phyloP scores from a whole-genome alignment of 2,888 invertebrate species.

The Scelioninae gen. 2 region DNA sequence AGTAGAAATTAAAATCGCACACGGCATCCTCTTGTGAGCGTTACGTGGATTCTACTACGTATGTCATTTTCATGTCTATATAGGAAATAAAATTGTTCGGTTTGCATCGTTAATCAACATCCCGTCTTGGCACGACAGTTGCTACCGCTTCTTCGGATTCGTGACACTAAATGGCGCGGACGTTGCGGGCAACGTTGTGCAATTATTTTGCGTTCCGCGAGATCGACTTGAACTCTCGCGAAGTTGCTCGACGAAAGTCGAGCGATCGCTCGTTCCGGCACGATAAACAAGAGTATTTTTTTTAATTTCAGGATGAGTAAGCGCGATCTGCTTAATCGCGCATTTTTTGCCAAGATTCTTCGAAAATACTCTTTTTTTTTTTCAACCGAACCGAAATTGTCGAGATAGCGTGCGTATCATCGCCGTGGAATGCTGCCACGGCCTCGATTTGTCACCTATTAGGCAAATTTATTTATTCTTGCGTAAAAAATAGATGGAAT shows the following conservation, averaged over 20 bases:
- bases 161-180: too few relatives aligned
- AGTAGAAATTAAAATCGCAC: too few relatives aligned
- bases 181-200: conserved; percentile 5
- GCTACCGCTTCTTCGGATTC: too few relatives aligned
- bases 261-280: conserved; percentile 3
- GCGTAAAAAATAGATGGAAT: conserved; percentile 40
- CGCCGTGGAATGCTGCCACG: conserved; percentile 36
- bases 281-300: conserved; percentile 28
- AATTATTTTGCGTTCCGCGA: neutral
- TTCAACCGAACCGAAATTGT: conserved; percentile 6
- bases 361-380: conserved; percentile 27
- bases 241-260: neutral
- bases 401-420: conserved; percentile 19
- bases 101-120: too few relatives aligned
- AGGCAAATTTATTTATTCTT: conserved; percentile 50
- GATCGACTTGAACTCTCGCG: neutral
- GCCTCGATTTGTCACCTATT: conserved; percentile 46
- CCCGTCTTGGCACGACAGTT: too few relatives aligned
- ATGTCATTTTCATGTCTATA: too few relatives aligned
- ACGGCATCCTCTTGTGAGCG: too few relatives aligned
- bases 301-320: conserved; percentile 28
- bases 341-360: conserved; percentile 23
- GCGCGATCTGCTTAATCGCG: conserved; percentile 29
- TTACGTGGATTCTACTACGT: too few relatives aligned
- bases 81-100: too few relatives aligned